A percentile compares a stretch with the other conserved stretches of the same genome.
Evolutionary conservation across 2,888 invertebrate species (phyloP).

Genomic region (Tetragonula carbonaria): DNA sequence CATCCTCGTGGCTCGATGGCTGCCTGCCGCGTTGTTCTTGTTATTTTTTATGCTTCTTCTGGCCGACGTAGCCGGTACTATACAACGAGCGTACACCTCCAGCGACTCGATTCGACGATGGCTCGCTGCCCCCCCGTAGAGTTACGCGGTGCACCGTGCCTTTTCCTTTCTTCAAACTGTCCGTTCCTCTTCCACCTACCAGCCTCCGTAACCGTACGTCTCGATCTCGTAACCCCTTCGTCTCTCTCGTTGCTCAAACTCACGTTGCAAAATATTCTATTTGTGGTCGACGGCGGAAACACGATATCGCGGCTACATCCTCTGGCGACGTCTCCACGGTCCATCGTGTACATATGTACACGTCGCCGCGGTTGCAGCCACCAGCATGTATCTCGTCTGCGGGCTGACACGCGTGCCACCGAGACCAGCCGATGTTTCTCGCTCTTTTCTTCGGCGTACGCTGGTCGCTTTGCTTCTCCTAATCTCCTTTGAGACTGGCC

Average conservation of each 20-base stretch:
- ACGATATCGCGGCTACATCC: conserved; percentile 50
- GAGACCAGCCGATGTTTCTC: conserved; percentile 25
- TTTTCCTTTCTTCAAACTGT: conserved; percentile 1
- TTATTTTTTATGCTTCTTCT: conserved; percentile 63
- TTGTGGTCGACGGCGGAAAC: conserved; percentile 66
- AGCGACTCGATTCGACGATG: conserved; percentile 43
- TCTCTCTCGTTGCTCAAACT: conserved; percentile 55
- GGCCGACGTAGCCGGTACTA: conserved; percentile 18
- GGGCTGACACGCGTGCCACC: conserved; percentile 69
- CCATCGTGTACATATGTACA: conserved; percentile 31
- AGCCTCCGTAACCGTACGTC: not conserved
- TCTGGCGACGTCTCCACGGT: conserved; percentile 28
- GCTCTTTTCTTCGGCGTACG: not conserved
- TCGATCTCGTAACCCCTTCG: conserved; percentile 8
- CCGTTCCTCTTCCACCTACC: not conserved
- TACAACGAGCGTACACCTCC: not conserved
- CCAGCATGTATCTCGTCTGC: conserved; percentile 67
- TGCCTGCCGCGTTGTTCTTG: conserved; percentile 55
- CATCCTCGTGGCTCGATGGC: conserved; percentile 46
- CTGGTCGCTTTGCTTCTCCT: conserved; percentile 14
- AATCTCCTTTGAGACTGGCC: conserved; percentile 16
- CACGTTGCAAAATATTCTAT: conserved; percentile 73
- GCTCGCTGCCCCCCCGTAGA: conserved; percentile 49
- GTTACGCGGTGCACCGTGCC: conserved; percentile 21
- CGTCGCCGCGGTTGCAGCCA: conserved; percentile 26